Percentiles rank a stretch among this genome's conserved stretches.
Evolutionary conservation across 2,888 invertebrate genomes (phyloP).

Genomic region (Ametastegia equiseti): DNA sequence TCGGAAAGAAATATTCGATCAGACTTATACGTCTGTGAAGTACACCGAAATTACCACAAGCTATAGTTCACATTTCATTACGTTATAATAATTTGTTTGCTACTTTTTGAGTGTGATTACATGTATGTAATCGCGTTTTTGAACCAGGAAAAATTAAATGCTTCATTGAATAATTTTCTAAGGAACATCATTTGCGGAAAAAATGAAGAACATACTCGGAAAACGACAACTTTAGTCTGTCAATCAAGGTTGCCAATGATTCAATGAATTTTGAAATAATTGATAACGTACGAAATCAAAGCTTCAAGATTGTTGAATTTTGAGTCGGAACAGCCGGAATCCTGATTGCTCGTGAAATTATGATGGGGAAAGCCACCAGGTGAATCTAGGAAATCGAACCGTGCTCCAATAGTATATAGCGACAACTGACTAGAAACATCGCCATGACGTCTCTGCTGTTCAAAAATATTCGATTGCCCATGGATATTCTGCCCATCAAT

Average conservation of each 20-base stretch:
- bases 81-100: no score
- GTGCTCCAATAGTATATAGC: neutral
- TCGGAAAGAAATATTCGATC: no score
- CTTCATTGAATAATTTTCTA: no score
- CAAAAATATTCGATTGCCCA: neutral
- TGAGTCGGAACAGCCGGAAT: neutral
- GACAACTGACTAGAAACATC: neutral
- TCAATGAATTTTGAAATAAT: neutral
- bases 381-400: neutral
- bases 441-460: neutral
- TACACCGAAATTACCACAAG: no score
- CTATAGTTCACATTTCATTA: no score
- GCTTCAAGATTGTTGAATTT: neutral
- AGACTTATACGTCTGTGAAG: no score
- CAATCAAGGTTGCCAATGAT: neutral
- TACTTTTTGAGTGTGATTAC: no score
- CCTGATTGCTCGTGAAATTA: neutral
- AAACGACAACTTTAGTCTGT: neutral
- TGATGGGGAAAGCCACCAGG: neutral
- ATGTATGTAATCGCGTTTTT: no score
- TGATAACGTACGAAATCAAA: neutral
- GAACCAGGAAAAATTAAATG: no score
- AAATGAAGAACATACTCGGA: no score
- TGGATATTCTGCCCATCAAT: neutral
- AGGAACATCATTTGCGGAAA: no score